Base-by-base conservation (phyloP, 2,113 vertebrate genomes). In the Stigmatopora nigra region DNA sequence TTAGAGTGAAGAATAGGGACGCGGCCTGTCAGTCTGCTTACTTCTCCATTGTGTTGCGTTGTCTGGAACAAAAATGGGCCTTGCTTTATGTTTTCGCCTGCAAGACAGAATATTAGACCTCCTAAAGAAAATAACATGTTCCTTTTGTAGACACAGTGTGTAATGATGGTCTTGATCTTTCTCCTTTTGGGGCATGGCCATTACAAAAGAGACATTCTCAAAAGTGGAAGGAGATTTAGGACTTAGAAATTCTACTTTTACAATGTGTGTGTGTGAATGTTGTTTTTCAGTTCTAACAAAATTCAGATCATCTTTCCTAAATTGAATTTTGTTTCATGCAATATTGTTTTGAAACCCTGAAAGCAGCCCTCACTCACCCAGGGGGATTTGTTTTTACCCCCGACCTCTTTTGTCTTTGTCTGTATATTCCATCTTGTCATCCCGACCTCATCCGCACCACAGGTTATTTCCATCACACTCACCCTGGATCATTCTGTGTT, bases 11-110 rank as follows among this genome's bases (percentile, higher is more conserved):
- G 56, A 73, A 64, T 68, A 76, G 76, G 72, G 65, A 75, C 70
- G 68, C 76, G 65, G 73, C 75, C 79, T 80, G 78, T 84, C 79
- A 78, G 73, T 78, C 77, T 85, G 78, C 76, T 57, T 72, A 79
- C 76, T 55, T 75, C 64, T 78, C 72, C 64, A 67, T 84, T 83
- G 83, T 84, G 69, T 74, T 60, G 35, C 41, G 17, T 44, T 38
- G 63, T 68, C 67, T 70, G 67, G 68, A 72, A 74, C 78, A 63
- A 62, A 75, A 65, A 69, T 52, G 62, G 68, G 71, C 46, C 67
- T 65, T 73, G 75, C 75, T 67, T 83, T 75, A 65, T 71, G 45
- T 73, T 81, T 81, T 63, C 73, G 81, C 82, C 78, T 80, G 77
- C 71, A 73, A 47, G 49, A 65, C 78, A 80, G 79, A 85, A 78